Evolutionary conservation across 2,888 invertebrate genomes (phyloP).

Genomic region (Calliscelio sp.): DNA sequence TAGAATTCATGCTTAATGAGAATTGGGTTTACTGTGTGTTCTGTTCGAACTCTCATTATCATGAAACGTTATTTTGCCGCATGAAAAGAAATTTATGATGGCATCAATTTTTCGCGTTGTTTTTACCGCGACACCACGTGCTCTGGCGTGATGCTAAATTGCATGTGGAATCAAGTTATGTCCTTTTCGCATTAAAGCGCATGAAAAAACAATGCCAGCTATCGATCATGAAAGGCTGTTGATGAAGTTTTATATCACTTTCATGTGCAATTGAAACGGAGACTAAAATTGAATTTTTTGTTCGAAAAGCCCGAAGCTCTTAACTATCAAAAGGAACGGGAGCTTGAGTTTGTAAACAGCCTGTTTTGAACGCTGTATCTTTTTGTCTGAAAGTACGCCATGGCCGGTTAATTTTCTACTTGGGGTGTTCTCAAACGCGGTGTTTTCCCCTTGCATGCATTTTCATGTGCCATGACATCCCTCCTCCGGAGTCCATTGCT

Average conservation of each 20-base stretch:
- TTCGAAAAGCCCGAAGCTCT: too few relatives aligned
- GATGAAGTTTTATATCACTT: too few relatives aligned
- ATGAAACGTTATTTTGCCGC: too few relatives aligned
- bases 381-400: conserved; percentile 44
- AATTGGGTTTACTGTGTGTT: too few relatives aligned
- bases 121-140: conserved; percentile 16
- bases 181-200: neutral
- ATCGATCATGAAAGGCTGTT: too few relatives aligned
- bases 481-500: conserved; percentile 21
- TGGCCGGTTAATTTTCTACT: conserved; percentile 67
- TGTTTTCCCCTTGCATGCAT: conserved; percentile 67
- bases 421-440: conserved; percentile 65
- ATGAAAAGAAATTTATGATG: neutral
- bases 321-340: too few relatives aligned
- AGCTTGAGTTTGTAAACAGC: too few relatives aligned
- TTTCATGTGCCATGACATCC: conserved; percentile 61
- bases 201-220: conserved; percentile 1
- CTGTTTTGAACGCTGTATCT: conserved; percentile 55
- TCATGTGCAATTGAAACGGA: too few relatives aligned
- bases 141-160: neutral
- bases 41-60: too few relatives aligned
- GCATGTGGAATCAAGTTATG: conserved; percentile 17
- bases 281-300: too few relatives aligned
- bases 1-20: too few relatives aligned
- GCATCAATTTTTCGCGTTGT: conserved; percentile 6